Base-by-base conservation (phyloP, 2,797 vertebrate species). In the Tadarida brasiliensis region DNA sequence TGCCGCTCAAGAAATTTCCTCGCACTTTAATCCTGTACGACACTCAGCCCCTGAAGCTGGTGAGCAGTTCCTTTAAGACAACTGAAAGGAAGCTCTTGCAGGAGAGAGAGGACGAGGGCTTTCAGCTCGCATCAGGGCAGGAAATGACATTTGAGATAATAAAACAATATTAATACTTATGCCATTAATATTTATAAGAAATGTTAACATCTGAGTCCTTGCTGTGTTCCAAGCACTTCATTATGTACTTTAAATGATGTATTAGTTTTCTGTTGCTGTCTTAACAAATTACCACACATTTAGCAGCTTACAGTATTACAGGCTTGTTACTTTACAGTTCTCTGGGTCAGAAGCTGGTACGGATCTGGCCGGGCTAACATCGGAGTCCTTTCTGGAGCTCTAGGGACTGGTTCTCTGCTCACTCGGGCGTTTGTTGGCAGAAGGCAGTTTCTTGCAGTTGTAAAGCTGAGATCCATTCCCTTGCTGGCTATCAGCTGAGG, bases 131-230 rank as follows among this genome's bases (percentile, higher is more conserved):
- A 47, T 57, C 20, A 63, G 87, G 63, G 70, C 20, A 11, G 22
- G 63, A 87, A 71, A 77, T 65, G 47, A 63, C 90, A 54, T 85
- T 44, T 51, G 39, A 86, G 67, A 91, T 78, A 78, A 65, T 83
- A 51, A 51, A 78, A 39, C 39, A 70, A 11, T 78, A 77, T 94
- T 57, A 77, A 71, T 78, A 94, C 39, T 65, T 59, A 83, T 24
- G 71, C 54, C 56, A 19, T 91, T 87, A 56, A 61, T 68, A 49
- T 56, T 76, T 74, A 7, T 51, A 88, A 94, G 77, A 65, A 91
- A 88, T 30, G 7, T 24, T 93, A 74, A 65, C 12, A 12, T 63
- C 92, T 67, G 61, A 77, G 59, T 22, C 47, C 22, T 71, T 70
- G 54, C 30, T 51, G 30, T 39, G 19, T 63, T 44, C 15, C 24